These are phyloP conservation scores for Heliothis virescens DNA, from an alignment of 1,140 invertebrate species.

Conservation along the genomic window DNA sequence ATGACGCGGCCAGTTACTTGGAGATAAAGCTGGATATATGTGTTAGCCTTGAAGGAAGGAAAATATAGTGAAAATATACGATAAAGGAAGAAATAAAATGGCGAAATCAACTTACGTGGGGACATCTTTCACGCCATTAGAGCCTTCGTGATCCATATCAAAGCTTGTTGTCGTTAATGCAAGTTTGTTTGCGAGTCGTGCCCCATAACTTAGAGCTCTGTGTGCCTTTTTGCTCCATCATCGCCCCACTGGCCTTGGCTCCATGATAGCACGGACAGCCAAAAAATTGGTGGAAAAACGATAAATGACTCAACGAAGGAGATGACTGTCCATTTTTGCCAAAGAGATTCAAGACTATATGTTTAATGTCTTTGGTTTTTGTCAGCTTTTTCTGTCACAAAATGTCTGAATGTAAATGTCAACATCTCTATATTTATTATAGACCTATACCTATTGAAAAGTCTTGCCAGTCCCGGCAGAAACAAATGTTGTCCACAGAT, in stretches of 20 bases:
- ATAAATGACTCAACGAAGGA: conserved; percentile 34
- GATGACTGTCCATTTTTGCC: conserved; percentile 31
- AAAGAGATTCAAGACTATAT: no score
- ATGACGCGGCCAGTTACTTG: not conserved
- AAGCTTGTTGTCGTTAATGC: conserved; percentile 15
- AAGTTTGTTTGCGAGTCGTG: conserved; percentile 22
- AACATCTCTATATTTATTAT: no score
- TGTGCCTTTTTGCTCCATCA: conserved; percentile 39
- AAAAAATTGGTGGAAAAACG: conserved; percentile 32
- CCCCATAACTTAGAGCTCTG: conserved; percentile 9
- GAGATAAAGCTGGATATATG: not conserved
- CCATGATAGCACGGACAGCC: conserved; percentile 16
- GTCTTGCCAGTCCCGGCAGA: no score
- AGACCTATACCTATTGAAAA: no score
- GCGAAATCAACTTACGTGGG: conserved; percentile 10
- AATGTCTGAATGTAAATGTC: not conserved
- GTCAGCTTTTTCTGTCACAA: conserved; percentile 26
- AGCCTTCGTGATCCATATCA: not conserved
- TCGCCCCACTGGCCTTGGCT: conserved; percentile 41
- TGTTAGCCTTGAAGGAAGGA: not conserved
- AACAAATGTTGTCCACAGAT: no score
- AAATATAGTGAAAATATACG: not conserved
- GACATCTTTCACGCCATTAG: conserved; percentile 26
- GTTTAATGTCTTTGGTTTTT: no score
- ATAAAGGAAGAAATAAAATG: conserved; percentile 26